phyloP scores from a whole-genome alignment of 2,797 vertebrate genomes.

The Pseudochromis fuscus region DNA sequence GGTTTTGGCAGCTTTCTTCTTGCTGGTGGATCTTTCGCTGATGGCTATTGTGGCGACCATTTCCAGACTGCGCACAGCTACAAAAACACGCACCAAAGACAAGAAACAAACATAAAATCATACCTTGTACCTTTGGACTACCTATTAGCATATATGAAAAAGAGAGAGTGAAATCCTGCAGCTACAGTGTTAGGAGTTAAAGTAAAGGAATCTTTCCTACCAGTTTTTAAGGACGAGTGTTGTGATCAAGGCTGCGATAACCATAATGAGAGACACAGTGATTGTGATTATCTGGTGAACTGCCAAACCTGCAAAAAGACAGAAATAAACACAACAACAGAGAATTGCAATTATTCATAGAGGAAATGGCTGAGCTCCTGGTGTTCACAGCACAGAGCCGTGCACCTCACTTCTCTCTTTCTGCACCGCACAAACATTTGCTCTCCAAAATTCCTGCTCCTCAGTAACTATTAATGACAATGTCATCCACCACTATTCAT shows the following conservation, averaged over 20 bases:
- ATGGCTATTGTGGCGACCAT: constrained; percentile 94
- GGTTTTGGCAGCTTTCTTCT: constrained; percentile 98
- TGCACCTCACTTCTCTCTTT: constrained; percentile 8
- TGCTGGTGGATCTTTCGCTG: constrained; percentile 98
- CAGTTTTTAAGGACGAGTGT: constrained; percentile 99
- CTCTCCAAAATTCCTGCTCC: constrained; percentile 24
- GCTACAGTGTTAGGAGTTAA: neutral
- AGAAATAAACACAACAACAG: constrained; percentile 43
- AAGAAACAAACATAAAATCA: constrained; percentile 89
- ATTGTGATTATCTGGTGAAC: constrained; percentile 99
- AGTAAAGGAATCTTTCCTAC: constrained; percentile 92
- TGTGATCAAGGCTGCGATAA: constrained; percentile 98
- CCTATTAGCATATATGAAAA: neutral
- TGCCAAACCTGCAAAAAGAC: constrained; percentile 91
- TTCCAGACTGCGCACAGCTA: constrained; percentile 96
- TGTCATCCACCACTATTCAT: constrained; percentile 38
- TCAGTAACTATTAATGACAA: constrained; percentile 48
- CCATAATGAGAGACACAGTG: constrained; percentile 99
- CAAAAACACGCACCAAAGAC: constrained; percentile 90
- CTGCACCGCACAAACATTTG: neutral
- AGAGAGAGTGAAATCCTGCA: rapidly evolving
- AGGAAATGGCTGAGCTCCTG: constrained; percentile 15
- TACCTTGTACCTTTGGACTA: constrained; percentile 79
- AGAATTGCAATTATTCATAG: constrained; percentile 35
- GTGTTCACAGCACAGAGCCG: constrained; percentile 4